A percentile compares a stretch with the other conserved stretches of the same genome.
Evolutionary conservation across 2,113 vertebrate genomes (phyloP).

Genomic region (Mastomys coucha): DNA sequence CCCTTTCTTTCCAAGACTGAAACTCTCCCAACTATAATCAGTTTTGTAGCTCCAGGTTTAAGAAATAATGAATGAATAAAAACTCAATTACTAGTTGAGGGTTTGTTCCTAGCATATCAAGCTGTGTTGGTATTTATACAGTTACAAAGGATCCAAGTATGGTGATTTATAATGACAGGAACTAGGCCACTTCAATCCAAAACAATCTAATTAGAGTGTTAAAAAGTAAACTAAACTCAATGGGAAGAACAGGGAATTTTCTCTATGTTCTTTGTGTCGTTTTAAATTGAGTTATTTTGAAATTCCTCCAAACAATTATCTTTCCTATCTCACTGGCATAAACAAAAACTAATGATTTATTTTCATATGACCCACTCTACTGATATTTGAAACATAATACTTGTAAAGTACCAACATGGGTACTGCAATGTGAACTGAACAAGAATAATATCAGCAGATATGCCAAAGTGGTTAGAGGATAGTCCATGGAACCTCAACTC

Average conservation of each 20-base stretch:
- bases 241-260: not conserved
- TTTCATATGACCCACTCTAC: not conserved
- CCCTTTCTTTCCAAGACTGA: not conserved
- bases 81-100: constrained; percentile 21
- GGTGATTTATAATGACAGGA: constrained; percentile 11
- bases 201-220: constrained; percentile 37
- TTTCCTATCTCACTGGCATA: not conserved
- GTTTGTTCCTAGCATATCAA: constrained; percentile 31
- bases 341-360: not conserved
- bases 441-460: not conserved
- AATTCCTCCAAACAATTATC: not conserved
- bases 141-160: not conserved
- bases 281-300: not conserved
- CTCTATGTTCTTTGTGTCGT: not conserved
- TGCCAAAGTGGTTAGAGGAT: not conserved
- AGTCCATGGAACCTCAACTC: not conserved
- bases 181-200: constrained; percentile 9
- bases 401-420: no score
- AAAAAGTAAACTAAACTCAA: not conserved
- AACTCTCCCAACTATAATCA: not conserved
- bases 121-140: constrained; percentile 22
- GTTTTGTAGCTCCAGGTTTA: not conserved
- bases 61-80: constrained; percentile 57
- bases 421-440: not conserved
- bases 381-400: not conserved